Percentiles rank a stretch among this genome's conserved stretches.
phyloP scores from a whole-genome alignment of 2,113 vertebrate species.

The Petrocephalus microphthalmus region DNA sequence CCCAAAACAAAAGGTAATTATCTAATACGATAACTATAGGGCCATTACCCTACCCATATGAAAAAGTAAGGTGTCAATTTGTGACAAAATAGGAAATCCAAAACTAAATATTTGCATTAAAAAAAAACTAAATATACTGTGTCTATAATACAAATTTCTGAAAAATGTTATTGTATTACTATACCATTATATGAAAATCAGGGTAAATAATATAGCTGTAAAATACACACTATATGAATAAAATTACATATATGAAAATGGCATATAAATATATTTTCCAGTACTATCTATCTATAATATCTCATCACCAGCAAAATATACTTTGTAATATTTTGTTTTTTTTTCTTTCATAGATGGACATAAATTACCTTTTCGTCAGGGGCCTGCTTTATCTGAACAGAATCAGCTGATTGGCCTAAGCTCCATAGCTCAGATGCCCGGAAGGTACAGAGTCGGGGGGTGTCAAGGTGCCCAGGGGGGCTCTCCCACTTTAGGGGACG shows the following conservation, averaged over 20 bases:
- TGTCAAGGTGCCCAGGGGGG: neutral
- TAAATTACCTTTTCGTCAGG: conserved; percentile 3
- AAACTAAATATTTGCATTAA: neutral
- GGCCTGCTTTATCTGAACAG: neutral
- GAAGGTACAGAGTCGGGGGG: neutral
- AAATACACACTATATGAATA: conserved; percentile 27
- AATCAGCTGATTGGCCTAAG: neutral
- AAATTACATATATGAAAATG: conserved; percentile 10
- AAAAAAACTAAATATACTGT: neutral
- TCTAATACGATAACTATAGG: neutral
- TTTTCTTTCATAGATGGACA: neutral
- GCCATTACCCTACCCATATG: neutral
- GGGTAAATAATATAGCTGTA: neutral
- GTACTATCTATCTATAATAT: conserved; percentile 11
- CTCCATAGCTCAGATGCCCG: neutral
- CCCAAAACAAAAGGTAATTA: neutral
- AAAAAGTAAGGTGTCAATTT: neutral
- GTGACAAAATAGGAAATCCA: neutral
- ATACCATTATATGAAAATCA: neutral
- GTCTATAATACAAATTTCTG: neutral
- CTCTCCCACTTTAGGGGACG: neutral
- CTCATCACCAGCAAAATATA: conserved; percentile 44
- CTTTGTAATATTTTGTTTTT: neutral
- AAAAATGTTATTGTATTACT: neutral
- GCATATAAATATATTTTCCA: conserved; percentile 23